A percentile compares a stretch with the other conserved stretches of the same genome.
Conservation (phyloP, 1,140 invertebrate genomes). For the Zaprionus gabonicus region DNA sequence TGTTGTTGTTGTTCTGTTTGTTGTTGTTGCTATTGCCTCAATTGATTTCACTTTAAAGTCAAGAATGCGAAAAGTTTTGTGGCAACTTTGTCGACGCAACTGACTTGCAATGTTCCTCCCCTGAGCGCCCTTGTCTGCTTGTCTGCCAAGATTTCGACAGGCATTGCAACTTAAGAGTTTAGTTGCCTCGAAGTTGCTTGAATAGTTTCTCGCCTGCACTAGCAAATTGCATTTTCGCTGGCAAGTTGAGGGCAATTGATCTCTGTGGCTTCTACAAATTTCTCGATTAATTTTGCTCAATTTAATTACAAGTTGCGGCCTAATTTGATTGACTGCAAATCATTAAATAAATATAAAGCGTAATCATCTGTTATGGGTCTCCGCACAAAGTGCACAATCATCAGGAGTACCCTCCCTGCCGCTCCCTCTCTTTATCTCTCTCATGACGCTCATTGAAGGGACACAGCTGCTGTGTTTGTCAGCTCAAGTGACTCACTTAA, state of each 20-base stretch:
- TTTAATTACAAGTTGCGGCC: constrained; percentile 9
- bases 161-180: constrained; percentile 52
- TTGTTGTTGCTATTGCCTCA: constrained; percentile 41
- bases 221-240: constrained; percentile 16
- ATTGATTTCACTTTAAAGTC: constrained; percentile 75
- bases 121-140: neutral
- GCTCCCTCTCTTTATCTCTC: constrained; percentile 30
- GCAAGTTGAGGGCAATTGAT: constrained; percentile 18
- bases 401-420: constrained; percentile 11
- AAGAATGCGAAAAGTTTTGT: constrained; percentile 49
- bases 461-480: constrained; percentile 55
- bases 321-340: constrained; percentile 19
- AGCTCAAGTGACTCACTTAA: constrained; percentile 74
- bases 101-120: neutral
- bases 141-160: constrained; percentile 27
- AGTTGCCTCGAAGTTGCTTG: constrained; percentile 62
- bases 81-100: constrained; percentile 28
- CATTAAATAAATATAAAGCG: constrained; percentile 38
- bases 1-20: constrained; percentile 36
- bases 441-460: neutral
- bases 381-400: constrained; percentile 54
- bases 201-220: constrained; percentile 47
- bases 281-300: constrained; percentile 29
- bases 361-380: constrained; percentile 12
- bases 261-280: constrained; percentile 16